Evolutionary conservation across 2,888 invertebrate genomes (phyloP), one percentile per base, ranked within the genome.

Genomic region (Camponotus fellah): DNA sequence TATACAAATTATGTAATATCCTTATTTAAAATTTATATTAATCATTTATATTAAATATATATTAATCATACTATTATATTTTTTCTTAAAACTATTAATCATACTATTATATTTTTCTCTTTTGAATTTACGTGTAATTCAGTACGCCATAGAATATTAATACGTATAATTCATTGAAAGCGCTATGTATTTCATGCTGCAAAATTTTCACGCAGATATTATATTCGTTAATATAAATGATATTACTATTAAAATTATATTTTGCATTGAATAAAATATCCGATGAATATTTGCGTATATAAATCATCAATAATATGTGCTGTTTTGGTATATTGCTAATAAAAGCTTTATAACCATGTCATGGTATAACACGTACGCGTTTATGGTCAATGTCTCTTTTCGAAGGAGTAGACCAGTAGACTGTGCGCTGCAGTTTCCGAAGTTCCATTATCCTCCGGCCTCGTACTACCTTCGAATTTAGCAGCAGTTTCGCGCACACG

Each of bases 381-480:
- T 79, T 79, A 79, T 69, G 14, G 56, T 58, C 79, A 58, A 43
- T 60, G 72, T 77, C 79, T 69, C 77, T 43, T 79, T 79, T 60
- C 71, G 71, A 58, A 34, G n/a, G 12, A 26, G 37, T 6, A 26
- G 26, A 26, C 26, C 26, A 26, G 6, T 17, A 12, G 32, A 21
- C 56, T 79, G 34, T 43, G 32, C 56, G 43, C 34, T 43, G 58
- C 72, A 79, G 71, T 79, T 71, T 71, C 46, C 56, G 34, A 58
- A 79, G 72, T 58, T 79, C 71, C 71, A 79, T 79, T 71, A 79
- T 79, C 79, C 58, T 21, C 34, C n/a, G 56, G 65, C 37, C 37
- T 53, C 26, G 49, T 76, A 37, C 9, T 32, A 71, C 56, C 71
- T 77, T 77, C 21, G 77, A 71, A 34, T 43, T 79, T 71, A 71